phyloP scores from a whole-genome alignment of 2,113 vertebrate genomes.

The Promerops cafer region DNA sequence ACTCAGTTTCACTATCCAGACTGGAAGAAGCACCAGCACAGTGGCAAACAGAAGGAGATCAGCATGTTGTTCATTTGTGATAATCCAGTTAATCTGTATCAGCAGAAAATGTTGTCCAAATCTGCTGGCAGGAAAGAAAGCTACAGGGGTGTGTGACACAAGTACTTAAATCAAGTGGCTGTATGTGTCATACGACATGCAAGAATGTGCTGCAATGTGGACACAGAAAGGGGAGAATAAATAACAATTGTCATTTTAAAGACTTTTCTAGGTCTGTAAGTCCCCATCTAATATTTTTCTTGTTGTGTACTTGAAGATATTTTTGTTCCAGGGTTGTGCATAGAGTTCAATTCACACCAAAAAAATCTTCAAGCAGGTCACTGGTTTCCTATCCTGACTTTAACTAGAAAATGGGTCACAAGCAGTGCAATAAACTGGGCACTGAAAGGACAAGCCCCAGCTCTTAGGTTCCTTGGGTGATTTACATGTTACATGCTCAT shows the following conservation, averaged over 20 bases:
- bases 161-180: not conserved
- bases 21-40: not conserved
- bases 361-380: not conserved
- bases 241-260: not conserved
- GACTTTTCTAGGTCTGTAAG: not conserved
- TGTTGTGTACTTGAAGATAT: not conserved
- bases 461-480: not conserved
- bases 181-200: not conserved
- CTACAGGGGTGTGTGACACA: rapidly evolving
- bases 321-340: not conserved
- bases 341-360: not conserved
- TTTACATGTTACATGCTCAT: not conserved
- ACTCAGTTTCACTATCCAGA: not conserved
- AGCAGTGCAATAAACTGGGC: not conserved
- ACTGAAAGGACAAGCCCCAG: not conserved
- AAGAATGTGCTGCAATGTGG: not conserved
- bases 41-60: not conserved
- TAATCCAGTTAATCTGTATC: not conserved
- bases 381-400: not conserved
- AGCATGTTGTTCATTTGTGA: not conserved
- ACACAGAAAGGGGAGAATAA: not conserved
- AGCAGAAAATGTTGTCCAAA: not conserved
- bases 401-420: not conserved
- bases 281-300: not conserved
- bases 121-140: not conserved